phyloP scores from a whole-genome alignment of 2,888 invertebrate species.

The Callyntrura guangdongensis region DNA sequence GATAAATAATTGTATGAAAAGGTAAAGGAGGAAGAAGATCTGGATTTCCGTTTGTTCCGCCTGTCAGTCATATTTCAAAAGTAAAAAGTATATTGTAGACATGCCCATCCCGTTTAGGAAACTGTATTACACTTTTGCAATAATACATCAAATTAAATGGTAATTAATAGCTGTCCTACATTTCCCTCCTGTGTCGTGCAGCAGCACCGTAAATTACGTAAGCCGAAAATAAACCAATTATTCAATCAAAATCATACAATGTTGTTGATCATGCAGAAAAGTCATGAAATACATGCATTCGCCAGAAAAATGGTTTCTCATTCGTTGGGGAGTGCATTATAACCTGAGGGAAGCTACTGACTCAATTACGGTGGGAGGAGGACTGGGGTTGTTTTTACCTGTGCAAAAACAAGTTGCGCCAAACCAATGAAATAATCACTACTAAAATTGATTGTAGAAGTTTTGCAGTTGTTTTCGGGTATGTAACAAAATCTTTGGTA shows the following conservation, averaged over 20 bases:
- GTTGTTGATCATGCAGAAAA: background rate
- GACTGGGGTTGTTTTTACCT: constrained; percentile 18
- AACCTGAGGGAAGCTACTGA: constrained; percentile 48
- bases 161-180: constrained; percentile 26
- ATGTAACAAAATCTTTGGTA: constrained; percentile 6
- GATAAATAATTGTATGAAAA: background rate
- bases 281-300: constrained; percentile 4
- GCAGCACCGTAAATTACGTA: background rate
- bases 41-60: background rate
- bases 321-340: background rate
- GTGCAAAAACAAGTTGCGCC: constrained; percentile 22
- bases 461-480: background rate
- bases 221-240: background rate
- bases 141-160: constrained; percentile 10
- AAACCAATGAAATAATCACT: background rate
- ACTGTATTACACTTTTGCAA: background rate
- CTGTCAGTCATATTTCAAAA: background rate
- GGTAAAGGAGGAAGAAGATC: background rate
- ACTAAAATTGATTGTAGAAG: background rate
- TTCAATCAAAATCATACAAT: background rate
- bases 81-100: background rate
- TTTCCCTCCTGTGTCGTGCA: background rate
- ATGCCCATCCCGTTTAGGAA: background rate
- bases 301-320: background rate
- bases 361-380: constrained; percentile 51